phyloP scores from a whole-genome alignment of 2,113 vertebrate genomes.

The Lonchura striata region DNA sequence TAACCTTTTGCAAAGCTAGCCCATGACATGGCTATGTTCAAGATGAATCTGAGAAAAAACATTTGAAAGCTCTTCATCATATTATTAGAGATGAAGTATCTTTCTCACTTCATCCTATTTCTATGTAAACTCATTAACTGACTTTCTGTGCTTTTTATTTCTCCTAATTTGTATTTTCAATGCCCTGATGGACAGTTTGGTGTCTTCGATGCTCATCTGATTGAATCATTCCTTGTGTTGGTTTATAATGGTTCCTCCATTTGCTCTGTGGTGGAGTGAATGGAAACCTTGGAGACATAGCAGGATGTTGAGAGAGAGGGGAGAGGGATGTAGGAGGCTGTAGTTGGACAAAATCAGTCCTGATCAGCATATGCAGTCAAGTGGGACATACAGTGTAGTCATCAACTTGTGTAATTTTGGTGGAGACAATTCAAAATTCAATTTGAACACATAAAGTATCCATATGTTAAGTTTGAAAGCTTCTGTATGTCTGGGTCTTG shows the following conservation, averaged over 20 bases:
- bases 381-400: no score
- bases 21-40: accelerated
- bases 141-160: neutral
- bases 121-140: neutral
- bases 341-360: neutral
- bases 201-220: neutral
- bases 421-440: neutral
- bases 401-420: neutral
- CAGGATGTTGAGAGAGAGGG: neutral
- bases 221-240: neutral
- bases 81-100: neutral
- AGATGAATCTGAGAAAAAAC: neutral
- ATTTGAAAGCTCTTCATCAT: neutral
- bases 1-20: neutral
- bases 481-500: neutral
- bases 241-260: accelerated
- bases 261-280: neutral
- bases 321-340: neutral
- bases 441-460: neutral
- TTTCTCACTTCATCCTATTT: neutral
- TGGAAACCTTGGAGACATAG: accelerated
- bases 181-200: neutral
- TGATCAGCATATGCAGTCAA: neutral
- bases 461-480: neutral
- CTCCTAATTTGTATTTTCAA: neutral